Evolutionary conservation across 2,888 invertebrate species (phyloP), one percentile per base, ranked within the genome.

Genomic region (Eubasilissa splendida): DNA sequence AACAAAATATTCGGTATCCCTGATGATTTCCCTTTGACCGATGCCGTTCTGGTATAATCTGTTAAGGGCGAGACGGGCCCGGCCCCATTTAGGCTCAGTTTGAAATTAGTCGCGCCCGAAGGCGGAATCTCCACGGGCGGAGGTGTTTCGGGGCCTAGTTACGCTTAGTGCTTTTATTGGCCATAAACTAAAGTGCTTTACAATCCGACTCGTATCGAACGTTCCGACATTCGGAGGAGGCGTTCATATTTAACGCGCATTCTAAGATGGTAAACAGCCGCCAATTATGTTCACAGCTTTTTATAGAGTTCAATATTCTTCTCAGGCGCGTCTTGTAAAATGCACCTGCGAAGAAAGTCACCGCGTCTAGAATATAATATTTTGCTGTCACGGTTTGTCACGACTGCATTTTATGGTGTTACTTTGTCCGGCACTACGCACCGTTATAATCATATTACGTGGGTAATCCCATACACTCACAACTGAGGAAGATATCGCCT

Each of bases 181-280:
- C 65, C 53, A 33, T 76, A 76, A 76, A 76, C 76, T 63, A 53
- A 53, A 76, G 53, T 31, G 22, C 58, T 56, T 73, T 73, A 73
- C 56, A 53, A 53, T 73, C 31, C 58, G 71, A 12, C 54, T 31
- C 71, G 22, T 22, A 22, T 73, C 71, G 31, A 3, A 9, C 12
- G 58, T 4, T n/a, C 58, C 58, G 42, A 42, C 42, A 42, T 42
- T 42, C 42, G 42, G 71, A 73, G 71, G 33, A n/a, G 71, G 71
- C 70, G 33, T 11, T 54, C 33, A 22, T 14, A 12, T 33, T 42
- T 73, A 33, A 73, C 33, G 58, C 58, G 9, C 58, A 33, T 73
- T 9, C 58, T n/a, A 42, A 42, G 56, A 31, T 58, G 56, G 71
- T 73, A 73, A 73, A 73, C 42, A 56, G 56, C 33, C 71, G 71